These are phyloP conservation scores for Ectemnius cavifrons DNA, from an alignment of 2,888 invertebrate genomes.

Conservation along the genomic window DNA sequence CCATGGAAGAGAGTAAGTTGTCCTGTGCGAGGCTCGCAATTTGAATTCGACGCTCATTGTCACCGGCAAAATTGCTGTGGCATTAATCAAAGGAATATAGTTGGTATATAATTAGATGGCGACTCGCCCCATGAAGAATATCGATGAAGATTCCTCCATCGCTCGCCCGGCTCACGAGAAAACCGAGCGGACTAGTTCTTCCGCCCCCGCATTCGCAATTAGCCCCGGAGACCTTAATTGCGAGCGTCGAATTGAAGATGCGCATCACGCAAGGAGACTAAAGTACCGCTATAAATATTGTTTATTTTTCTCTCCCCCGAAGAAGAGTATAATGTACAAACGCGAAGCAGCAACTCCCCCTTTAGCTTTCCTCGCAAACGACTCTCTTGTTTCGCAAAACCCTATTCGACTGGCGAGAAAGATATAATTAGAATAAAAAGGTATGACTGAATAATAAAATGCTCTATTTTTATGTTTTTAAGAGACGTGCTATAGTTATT, in stretches of 20 bases:
- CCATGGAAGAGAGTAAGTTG: slow-evolving; percentile 20
- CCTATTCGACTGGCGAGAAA: slow-evolving; percentile 48
- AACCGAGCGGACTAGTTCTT: not conserved
- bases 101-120: too few relatives aligned
- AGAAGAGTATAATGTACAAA: slow-evolving; percentile 55
- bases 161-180: not conserved
- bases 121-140: too few relatives aligned
- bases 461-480: slow-evolving; percentile 68
- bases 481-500: slow-evolving; percentile 34
- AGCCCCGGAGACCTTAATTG: slow-evolving; percentile 18
- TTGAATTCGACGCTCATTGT: slow-evolving; percentile 50
- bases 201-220: slow-evolving; percentile 18
- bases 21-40: slow-evolving; percentile 30
- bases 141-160: not conserved
- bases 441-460: slow-evolving; percentile 68
- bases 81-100: too few relatives aligned
- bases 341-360: slow-evolving; percentile 40
- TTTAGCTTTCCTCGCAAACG: slow-evolving; percentile 59
- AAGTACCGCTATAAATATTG: slow-evolving; percentile 46
- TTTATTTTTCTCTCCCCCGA: too few relatives aligned
- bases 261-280: slow-evolving; percentile 48
- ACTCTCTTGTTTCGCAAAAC: slow-evolving; percentile 45
- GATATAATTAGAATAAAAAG: slow-evolving; percentile 58
- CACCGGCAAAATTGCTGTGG: not conserved
- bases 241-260: slow-evolving; percentile 50